These are phyloP conservation scores for Microtus oregoni DNA, from an alignment of 2,113 vertebrate species.

Conservation along the genomic window DNA sequence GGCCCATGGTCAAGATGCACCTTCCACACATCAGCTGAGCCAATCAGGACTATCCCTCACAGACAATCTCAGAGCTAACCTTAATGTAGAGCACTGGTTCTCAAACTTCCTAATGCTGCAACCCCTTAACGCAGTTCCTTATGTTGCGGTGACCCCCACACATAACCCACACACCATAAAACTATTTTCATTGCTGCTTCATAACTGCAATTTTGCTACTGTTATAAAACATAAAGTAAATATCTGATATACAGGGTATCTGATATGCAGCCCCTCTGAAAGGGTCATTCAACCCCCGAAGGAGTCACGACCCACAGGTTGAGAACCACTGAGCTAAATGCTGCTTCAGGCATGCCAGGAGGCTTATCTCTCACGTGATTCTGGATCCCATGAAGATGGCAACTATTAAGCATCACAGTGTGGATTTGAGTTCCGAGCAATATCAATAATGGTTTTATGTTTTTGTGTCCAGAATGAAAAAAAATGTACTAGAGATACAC, in stretches of 20 bases:
- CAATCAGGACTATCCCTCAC: not conserved
- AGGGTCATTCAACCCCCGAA: not conserved
- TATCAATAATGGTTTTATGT: not conserved
- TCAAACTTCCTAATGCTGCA: not conserved
- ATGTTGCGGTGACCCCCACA: not conserved
- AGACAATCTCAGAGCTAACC: not conserved
- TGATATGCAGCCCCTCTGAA: not conserved
- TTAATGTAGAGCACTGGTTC: not conserved
- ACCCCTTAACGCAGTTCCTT: not conserved
- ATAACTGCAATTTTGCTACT: not conserved
- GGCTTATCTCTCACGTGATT: not conserved
- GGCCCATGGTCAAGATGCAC: not conserved
- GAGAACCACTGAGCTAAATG: not conserved
- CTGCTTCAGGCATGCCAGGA: not conserved
- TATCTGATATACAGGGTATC: not conserved
- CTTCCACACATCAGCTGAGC: not conserved
- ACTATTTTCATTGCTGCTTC: not conserved
- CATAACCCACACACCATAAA: not conserved
- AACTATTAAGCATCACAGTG: not conserved
- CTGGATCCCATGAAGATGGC: not conserved
- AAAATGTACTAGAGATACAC: not conserved
- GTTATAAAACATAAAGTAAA: too few species aligned
- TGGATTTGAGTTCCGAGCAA: not conserved
- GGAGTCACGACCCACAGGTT: not conserved
- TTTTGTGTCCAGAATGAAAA: not conserved